Conservation (phyloP, 2,113 vertebrate species). For the Anarrhichthys ocellatus region DNA sequence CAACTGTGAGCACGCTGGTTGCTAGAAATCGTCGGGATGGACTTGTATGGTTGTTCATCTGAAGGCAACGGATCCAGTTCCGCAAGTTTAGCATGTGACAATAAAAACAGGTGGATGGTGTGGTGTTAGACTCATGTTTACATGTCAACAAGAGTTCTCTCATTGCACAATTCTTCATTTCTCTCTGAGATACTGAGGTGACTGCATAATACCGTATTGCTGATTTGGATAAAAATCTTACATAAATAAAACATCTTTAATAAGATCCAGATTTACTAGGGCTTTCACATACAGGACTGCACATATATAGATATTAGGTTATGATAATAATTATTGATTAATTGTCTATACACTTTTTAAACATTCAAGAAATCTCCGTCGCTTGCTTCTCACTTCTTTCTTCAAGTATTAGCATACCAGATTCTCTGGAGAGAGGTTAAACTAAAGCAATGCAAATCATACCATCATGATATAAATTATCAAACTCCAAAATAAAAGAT, state of each 20-base stretch:
- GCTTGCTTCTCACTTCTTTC: constrained; percentile 62
- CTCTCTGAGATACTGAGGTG: constrained; percentile 73
- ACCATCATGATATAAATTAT: constrained; percentile 78
- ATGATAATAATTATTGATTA: constrained; percentile 82
- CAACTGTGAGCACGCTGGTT: constrained; percentile 27
- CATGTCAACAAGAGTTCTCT: constrained; percentile 52
- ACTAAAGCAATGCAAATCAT: constrained; percentile 80
- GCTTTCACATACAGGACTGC: constrained; percentile 84
- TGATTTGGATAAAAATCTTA: constrained; percentile 72
- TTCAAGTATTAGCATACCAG: constrained; percentile 85
- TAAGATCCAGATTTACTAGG: constrained; percentile 81
- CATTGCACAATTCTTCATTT: constrained; percentile 65
- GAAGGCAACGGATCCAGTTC: constrained; percentile 59
- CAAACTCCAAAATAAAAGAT: constrained; percentile 83
- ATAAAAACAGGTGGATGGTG: constrained; percentile 39
- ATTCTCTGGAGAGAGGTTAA: constrained; percentile 77
- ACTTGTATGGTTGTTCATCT: constrained; percentile 51
- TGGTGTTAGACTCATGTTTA: constrained; percentile 45
- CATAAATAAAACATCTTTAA: constrained; percentile 74
- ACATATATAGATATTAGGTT: constrained; percentile 83
- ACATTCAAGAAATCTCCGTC: constrained; percentile 78
- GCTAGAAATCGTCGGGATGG: constrained; percentile 30
- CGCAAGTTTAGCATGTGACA: constrained; percentile 34
- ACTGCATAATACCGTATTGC: constrained; percentile 83
- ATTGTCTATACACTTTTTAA: constrained; percentile 81